Percentiles rank a stretch among this genome's conserved stretches.
Evolutionary conservation across 2,113 vertebrate genomes (phyloP).

Genomic region (Chloroceryle aenea): DNA sequence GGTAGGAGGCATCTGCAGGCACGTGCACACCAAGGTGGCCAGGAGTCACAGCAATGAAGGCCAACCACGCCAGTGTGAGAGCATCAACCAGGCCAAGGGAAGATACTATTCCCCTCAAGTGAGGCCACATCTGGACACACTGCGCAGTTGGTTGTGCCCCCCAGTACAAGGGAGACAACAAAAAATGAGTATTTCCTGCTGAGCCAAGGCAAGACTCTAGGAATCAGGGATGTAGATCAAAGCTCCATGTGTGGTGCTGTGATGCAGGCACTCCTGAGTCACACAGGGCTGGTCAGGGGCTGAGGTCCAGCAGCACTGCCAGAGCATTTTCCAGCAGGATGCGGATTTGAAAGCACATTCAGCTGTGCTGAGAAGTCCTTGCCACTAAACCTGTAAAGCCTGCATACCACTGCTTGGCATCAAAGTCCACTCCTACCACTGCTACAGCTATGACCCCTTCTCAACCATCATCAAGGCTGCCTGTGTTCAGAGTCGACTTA

Average conservation of each 20-base stretch:
- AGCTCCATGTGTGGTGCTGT: fast-evolving
- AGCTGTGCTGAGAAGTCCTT: background rate
- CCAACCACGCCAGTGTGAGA: background rate
- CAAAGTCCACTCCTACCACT: background rate
- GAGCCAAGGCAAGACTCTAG: background rate
- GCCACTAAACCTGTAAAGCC: background rate
- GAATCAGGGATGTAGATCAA: background rate
- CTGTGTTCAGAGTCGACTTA: background rate
- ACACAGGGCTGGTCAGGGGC: background rate
- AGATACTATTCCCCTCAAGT: background rate
- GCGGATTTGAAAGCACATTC: background rate
- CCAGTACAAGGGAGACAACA: background rate
- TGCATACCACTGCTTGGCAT: background rate
- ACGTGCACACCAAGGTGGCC: background rate
- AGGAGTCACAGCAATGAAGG: background rate
- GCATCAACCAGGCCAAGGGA: background rate
- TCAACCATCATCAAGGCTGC: background rate
- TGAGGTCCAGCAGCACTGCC: background rate
- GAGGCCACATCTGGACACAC: background rate
- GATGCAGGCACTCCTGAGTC: background rate
- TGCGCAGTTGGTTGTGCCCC: background rate
- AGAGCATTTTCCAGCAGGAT: background rate
- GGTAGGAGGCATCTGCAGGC: background rate
- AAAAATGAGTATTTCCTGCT: background rate
- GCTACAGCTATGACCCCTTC: background rate